These are phyloP conservation scores for Oreochromis grahami DNA, from an alignment of 2,797 vertebrate genomes.

Conservation along the genomic window DNA sequence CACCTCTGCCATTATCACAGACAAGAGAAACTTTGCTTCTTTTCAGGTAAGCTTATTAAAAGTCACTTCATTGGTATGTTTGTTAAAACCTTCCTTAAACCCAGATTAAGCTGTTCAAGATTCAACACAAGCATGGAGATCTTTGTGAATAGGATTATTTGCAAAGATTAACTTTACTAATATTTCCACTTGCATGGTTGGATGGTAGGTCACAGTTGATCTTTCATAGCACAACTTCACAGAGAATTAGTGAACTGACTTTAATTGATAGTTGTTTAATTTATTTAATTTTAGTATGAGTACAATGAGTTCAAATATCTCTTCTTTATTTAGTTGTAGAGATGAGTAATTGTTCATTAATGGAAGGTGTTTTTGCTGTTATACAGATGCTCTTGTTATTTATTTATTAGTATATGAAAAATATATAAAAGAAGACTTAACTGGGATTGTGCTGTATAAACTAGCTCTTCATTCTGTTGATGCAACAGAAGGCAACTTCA, in stretches of 20 bases:
- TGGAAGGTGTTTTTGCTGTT: background rate
- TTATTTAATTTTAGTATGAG: background rate
- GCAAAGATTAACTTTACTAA: background rate
- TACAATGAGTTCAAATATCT: background rate
- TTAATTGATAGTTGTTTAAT: background rate
- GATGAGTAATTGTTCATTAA: background rate
- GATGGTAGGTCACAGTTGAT: background rate
- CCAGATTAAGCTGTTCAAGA: background rate
- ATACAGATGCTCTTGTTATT: background rate
- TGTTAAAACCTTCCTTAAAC: background rate
- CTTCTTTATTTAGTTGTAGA: background rate
- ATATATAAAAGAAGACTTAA: background rate
- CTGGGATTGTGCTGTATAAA: background rate
- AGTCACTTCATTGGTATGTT: background rate
- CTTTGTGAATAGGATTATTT: background rate
- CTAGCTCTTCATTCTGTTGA: background rate
- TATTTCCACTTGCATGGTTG: background rate
- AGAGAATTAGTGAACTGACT: background rate
- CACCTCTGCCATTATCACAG: conserved; percentile 10
- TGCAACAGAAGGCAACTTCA: background rate
- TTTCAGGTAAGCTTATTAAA: background rate
- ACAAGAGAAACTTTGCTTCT: background rate
- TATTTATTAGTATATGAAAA: background rate
- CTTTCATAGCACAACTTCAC: background rate
- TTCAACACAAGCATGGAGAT: background rate